Evolutionary conservation across 2,797 vertebrate genomes (phyloP).

Genomic region (Alca torda): DNA sequence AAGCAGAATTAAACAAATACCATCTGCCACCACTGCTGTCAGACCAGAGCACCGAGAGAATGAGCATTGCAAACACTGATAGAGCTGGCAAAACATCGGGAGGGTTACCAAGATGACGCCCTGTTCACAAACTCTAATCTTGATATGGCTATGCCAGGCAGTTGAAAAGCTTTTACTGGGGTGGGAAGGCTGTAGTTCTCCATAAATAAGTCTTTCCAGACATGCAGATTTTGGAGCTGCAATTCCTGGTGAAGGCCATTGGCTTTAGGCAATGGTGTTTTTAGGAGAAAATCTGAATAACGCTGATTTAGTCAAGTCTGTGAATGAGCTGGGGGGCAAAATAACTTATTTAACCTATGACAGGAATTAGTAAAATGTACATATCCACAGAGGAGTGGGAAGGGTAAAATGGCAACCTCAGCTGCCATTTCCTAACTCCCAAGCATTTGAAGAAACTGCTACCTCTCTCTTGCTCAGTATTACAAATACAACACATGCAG

Average conservation of each 20-base stretch:
- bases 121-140: rapidly evolving
- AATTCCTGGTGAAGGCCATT: not conserved
- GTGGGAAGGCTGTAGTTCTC: not conserved
- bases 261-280: not conserved
- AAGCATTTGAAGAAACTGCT: not conserved
- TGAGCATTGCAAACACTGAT: rapidly evolving
- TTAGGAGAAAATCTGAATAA: not conserved
- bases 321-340: not conserved
- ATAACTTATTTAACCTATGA: not conserved
- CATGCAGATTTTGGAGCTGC: not conserved
- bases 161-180: not conserved
- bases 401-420: not conserved
- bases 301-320: not conserved
- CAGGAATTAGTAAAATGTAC: not conserved
- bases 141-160: rapidly evolving
- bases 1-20: slow-evolving; percentile 12
- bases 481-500: not conserved
- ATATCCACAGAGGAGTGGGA: not conserved
- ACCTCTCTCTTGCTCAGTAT: not conserved
- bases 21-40: not conserved
- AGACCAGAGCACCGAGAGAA: not conserved
- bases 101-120: rapidly evolving
- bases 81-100: rapidly evolving
- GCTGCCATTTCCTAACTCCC: not conserved
- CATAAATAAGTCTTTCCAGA: not conserved